phyloP scores from a whole-genome alignment of 2,113 vertebrate genomes.

The Pangasianodon hypophthalmus region DNA sequence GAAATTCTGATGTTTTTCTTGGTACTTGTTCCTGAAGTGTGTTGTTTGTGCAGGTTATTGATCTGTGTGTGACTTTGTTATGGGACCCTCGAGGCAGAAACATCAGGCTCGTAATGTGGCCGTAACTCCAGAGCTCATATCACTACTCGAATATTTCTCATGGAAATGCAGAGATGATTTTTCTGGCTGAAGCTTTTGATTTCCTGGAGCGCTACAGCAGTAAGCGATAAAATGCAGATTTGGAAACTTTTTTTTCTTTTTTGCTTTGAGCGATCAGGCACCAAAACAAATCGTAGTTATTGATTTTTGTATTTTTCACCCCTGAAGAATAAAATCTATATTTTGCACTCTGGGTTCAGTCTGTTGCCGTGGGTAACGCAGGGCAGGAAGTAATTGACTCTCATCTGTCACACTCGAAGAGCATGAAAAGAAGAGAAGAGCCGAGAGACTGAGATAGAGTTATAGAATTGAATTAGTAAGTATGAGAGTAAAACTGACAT shows the following conservation, averaged over 20 bases:
- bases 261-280: not conserved
- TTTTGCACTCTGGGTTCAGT: constrained; percentile 12
- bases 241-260: not conserved
- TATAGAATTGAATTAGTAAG: constrained; percentile 1
- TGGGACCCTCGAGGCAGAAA: not conserved
- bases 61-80: not conserved
- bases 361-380: constrained; percentile 34
- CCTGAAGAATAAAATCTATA: constrained; percentile 41
- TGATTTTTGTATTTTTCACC: constrained; percentile 27
- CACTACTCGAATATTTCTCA: constrained; percentile 9
- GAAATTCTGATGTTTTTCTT: not conserved
- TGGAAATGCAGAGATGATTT: constrained; percentile 24
- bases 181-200: not conserved
- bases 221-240: not conserved
- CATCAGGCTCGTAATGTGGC: not conserved
- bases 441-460: not conserved
- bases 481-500: constrained; percentile 22
- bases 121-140: not conserved
- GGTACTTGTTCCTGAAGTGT: not conserved
- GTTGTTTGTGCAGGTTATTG: not conserved
- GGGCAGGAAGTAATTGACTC: constrained; percentile 31
- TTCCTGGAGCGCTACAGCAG: not conserved
- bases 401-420: constrained; percentile 31
- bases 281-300: constrained; percentile 5
- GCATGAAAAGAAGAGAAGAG: constrained; percentile 27